Percentiles rank a stretch among this genome's conserved stretches.
Conservation (phyloP, 1,140 invertebrate genomes). For the Bombus pascuorum region DNA sequence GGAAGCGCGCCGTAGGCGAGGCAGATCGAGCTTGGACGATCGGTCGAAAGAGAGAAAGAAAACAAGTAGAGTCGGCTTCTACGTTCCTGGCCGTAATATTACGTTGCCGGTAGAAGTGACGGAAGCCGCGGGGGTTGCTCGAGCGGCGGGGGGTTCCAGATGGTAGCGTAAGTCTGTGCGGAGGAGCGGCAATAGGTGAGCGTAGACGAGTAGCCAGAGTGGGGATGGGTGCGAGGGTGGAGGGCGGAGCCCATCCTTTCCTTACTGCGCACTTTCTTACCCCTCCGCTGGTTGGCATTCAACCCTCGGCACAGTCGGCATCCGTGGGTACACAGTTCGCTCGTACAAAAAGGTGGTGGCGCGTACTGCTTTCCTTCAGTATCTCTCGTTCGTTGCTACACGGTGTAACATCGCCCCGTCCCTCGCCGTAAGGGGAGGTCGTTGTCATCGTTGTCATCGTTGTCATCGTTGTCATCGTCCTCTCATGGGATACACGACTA, state of each 20-base stretch:
- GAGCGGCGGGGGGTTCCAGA: slow-evolving; percentile 16
- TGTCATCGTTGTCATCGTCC: no score
- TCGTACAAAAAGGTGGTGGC: slow-evolving; percentile 69
- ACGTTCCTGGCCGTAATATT: slow-evolving; percentile 3
- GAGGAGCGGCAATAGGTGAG: slow-evolving; percentile 30
- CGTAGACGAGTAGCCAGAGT: neutral
- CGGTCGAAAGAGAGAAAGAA: neutral
- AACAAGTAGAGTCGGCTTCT: neutral
- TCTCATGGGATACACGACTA: no score
- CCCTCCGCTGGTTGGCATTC: slow-evolving; percentile 67
- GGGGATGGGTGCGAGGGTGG: slow-evolving; percentile 56
- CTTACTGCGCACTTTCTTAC: slow-evolving; percentile 79
- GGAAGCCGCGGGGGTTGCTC: slow-evolving; percentile 23
- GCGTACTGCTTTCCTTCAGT: slow-evolving; percentile 40
- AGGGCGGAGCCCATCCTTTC: slow-evolving; percentile 71
- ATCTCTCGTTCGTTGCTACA: slow-evolving; percentile 7
- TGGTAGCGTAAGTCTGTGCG: slow-evolving; percentile 34
- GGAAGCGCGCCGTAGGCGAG: neutral
- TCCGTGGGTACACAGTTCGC: slow-evolving; percentile 68
- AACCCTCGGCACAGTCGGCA: slow-evolving; percentile 55
- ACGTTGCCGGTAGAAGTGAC: neutral
- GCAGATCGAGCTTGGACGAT: neutral
- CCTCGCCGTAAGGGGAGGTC: no score
- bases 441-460: neutral
- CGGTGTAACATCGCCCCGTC: neutral